Evolutionary conservation across 1,140 invertebrate species (phyloP), one percentile per base, ranked within the genome.

Genomic region (Armadillidium nasatum): DNA sequence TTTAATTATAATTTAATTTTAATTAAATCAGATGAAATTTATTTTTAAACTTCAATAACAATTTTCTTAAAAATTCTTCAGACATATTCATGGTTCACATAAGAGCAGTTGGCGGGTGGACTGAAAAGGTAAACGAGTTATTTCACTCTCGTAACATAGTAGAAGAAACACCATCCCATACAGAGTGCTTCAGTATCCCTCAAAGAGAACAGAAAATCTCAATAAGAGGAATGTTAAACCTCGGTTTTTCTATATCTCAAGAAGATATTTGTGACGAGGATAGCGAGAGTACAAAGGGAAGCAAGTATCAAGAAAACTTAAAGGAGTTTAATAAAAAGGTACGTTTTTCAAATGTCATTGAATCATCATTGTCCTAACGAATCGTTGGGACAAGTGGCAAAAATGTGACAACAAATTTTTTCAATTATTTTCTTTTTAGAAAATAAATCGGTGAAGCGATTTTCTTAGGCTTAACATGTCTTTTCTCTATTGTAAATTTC

Each of bases 71-170:
- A 33, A 3, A 4, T 19, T 66, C 82, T 84, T 45, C 83, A 94
- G 94, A 93, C 82, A 91, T 93, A 82, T 90, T 98, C 84, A 96
- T 94, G 91, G 86, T 98, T 0, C 96, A 98, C 84, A 93, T 98
- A 75, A 88, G 95, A 76, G 94, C 91, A 7, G 94, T 95, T 0
- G 81, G 81, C 10, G 81, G 79, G 19, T 82, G 81, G 81, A 82
- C 81, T 6, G 74, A 74, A 23, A 60, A 76, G 13, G 45, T 81
- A 4, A 69, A 80, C 45, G 74, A 79, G 2, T 66, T 80, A 46
- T 80, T 80, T 33, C 44, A 69, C 1, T 21, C 68, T 15, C n/a
- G 76, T 7, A 44, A 73, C 11, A 33, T 69, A 33, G 22, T 21
- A 22, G 10, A 44, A 44, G 44, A 70, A 23, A 23, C 33, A 44